Percentiles rank a stretch among this genome's conserved stretches.
phyloP scores from a whole-genome alignment of 2,113 vertebrate genomes.

The Ochotona princeps region DNA sequence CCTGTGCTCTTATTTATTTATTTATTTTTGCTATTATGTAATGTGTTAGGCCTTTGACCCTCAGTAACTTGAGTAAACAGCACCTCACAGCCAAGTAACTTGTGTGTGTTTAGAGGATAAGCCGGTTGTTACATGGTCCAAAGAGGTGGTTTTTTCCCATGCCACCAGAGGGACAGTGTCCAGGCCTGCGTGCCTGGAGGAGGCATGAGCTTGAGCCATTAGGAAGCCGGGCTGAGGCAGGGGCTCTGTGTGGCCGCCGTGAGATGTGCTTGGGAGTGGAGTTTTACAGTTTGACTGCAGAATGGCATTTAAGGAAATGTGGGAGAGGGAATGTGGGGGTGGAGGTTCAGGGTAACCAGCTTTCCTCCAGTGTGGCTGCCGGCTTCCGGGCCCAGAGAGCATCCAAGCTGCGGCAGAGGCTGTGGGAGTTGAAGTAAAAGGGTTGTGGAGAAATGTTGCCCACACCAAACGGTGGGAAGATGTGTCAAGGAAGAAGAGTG shows the following conservation, averaged over 20 bases:
- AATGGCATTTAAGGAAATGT: not conserved
- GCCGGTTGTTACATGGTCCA: not conserved
- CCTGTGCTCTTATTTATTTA: not conserved
- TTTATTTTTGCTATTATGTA: not conserved
- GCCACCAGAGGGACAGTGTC: not conserved
- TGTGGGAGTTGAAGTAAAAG: not conserved
- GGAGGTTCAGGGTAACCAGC: not conserved
- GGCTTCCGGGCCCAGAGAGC: not conserved
- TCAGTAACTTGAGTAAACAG: not conserved
- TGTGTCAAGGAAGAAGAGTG: not conserved
- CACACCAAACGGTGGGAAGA: not conserved
- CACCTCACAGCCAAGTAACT: not conserved
- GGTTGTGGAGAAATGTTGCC: not conserved
- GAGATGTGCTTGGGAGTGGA: not conserved
- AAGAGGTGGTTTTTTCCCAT: not conserved
- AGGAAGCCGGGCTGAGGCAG: not conserved
- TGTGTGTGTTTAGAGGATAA: not conserved
- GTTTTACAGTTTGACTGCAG: not conserved
- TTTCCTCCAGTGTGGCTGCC: not conserved
- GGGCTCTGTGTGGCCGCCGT: not conserved
- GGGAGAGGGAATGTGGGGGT: not conserved
- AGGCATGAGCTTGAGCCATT: not conserved
- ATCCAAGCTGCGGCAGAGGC: not conserved
- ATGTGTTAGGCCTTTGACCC: not conserved
- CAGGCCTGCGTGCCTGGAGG: not conserved